Evolutionary conservation across 2,888 invertebrate species (phyloP).

Genomic region (Bombylius major): DNA sequence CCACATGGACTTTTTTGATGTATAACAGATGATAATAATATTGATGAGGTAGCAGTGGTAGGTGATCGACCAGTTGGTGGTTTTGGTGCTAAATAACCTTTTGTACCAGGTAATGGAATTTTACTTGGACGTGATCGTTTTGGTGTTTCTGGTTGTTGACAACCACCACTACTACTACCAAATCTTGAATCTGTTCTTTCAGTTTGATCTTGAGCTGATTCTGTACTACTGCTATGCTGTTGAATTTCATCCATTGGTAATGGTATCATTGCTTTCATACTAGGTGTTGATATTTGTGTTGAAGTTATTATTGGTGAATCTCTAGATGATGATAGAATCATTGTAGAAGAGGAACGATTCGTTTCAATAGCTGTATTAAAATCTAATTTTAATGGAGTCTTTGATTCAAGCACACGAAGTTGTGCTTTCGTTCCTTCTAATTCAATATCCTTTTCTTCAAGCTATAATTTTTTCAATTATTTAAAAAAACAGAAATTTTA

Average conservation of each 20-base stretch:
- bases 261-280: constrained; percentile 47
- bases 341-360: constrained; percentile 34
- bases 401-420: constrained; percentile 56
- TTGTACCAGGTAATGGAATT: constrained; percentile 52
- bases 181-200: constrained; percentile 23
- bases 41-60: not conserved
- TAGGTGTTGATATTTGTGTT: constrained; percentile 39
- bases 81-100: constrained; percentile 47
- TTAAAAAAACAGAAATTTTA: not conserved
- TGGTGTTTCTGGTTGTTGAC: constrained; percentile 14
- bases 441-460: constrained; percentile 73
- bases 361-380: constrained; percentile 15
- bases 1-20: constrained; percentile 17
- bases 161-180: not conserved
- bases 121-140: constrained; percentile 49
- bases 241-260: constrained; percentile 40
- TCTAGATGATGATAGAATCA: constrained; percentile 29
- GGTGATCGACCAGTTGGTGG: constrained; percentile 38
- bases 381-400: constrained; percentile 22
- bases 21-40: not conserved
- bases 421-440: constrained; percentile 69
- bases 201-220: constrained; percentile 49
- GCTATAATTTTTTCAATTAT: constrained; percentile 35
- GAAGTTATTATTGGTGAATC: constrained; percentile 20
- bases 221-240: constrained; percentile 48